phyloP scores from a whole-genome alignment of 2,888 invertebrate species.

The Limnephilus rhombicus region DNA sequence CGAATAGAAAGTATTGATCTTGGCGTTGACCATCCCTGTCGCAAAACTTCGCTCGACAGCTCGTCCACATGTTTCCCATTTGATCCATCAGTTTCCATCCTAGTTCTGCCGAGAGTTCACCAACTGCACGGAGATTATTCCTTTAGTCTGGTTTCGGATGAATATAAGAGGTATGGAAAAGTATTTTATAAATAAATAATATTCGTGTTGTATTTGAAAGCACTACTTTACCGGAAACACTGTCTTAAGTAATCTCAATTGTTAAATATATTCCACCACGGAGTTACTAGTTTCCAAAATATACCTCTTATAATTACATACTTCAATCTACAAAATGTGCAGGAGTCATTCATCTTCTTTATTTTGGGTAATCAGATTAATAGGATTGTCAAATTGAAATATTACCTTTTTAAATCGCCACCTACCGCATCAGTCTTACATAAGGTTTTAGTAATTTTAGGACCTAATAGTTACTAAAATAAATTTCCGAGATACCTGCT shows the following conservation, averaged over 20 bases:
- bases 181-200: background rate
- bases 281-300: too few relatives aligned
- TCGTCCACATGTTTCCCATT: background rate
- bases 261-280: background rate
- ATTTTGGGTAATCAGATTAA: too few relatives aligned
- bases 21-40: background rate
- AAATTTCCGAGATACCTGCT: too few relatives aligned
- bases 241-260: background rate
- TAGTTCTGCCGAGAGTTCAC: background rate
- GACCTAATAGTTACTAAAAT: too few relatives aligned
- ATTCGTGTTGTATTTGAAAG: background rate
- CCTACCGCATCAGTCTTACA: too few relatives aligned
- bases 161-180: background rate
- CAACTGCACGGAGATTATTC: background rate
- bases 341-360: too few relatives aligned
- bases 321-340: too few relatives aligned
- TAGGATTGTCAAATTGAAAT: too few relatives aligned
- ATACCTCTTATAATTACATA: too few relatives aligned
- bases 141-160: background rate
- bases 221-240: background rate
- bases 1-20: background rate
- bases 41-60: background rate
- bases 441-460: too few relatives aligned
- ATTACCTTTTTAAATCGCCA: too few relatives aligned
- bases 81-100: background rate